phyloP scores from a whole-genome alignment of 2,888 invertebrate species.

The Dolichopus griseipennis region DNA sequence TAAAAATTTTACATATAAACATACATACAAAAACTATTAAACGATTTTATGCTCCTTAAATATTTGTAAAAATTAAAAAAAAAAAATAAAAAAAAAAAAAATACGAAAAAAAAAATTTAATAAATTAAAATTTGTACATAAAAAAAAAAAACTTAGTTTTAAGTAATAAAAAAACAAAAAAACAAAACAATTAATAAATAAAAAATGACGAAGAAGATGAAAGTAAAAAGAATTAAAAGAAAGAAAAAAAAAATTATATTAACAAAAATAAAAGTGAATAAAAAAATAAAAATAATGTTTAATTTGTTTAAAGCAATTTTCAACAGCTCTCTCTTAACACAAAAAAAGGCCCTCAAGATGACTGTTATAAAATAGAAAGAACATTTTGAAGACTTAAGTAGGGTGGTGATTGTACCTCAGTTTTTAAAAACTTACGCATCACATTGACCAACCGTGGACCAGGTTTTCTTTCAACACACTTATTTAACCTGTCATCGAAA shows the following conservation, averaged over 20 bases:
- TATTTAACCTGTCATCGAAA: no score
- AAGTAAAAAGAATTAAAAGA: neutral
- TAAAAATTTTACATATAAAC: neutral
- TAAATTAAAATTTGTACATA: neutral
- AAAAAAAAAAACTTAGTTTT: slow-evolving; percentile 14
- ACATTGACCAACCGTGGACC: no score
- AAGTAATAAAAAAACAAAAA: no score
- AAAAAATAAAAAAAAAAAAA: neutral
- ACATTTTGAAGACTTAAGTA: no score
- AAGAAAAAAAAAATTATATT: neutral
- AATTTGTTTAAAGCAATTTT: no score
- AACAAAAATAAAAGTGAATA: slow-evolving; percentile 11
- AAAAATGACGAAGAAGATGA: neutral
- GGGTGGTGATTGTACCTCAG: no score
- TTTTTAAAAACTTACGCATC: no score
- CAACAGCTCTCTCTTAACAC: no score
- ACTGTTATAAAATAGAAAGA: no score
- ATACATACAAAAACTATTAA: neutral
- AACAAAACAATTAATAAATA: slow-evolving; percentile 14
- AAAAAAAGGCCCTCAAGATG: no score
- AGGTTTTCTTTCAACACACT: no score
- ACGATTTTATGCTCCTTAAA: slow-evolving; percentile 5
- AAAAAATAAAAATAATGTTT: slow-evolving; percentile 6
- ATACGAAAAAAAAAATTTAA: neutral
- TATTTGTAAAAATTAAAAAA: slow-evolving; percentile 1